Conservation (phyloP, 2,888 invertebrate genomes). For the Pyralis farinalis region DNA sequence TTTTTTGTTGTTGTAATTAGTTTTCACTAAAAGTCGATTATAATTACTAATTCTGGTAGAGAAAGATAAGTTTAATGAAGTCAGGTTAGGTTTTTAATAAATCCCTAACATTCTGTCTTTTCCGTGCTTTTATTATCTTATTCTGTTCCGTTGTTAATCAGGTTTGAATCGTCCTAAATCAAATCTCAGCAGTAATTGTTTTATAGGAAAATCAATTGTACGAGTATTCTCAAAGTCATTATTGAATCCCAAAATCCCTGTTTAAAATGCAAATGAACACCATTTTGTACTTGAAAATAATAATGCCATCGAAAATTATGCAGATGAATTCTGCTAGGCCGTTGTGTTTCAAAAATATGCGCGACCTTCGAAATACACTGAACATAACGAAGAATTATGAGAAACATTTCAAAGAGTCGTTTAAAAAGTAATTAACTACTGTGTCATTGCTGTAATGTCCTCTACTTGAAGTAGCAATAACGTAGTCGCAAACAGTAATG, state of each 20-base stretch:
- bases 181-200: neutral
- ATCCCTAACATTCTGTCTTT: too few species aligned
- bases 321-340: neutral
- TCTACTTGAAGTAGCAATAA: neutral
- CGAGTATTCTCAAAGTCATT: neutral
- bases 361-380: slow-evolving; percentile 2
- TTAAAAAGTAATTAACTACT: slow-evolving; percentile 6
- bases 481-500: neutral
- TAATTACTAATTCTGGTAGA: too few species aligned
- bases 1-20: too few species aligned
- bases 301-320: slow-evolving; percentile 2
- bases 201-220: neutral
- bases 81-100: too few species aligned
- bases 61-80: too few species aligned
- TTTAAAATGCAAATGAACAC: slow-evolving; percentile 3
- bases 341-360: slow-evolving; percentile 2
- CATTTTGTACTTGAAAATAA: slow-evolving; percentile 5
- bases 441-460: neutral
- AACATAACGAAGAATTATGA: slow-evolving; percentile 1
- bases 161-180: neutral
- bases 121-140: too few species aligned
- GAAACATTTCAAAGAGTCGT: slow-evolving; percentile 3
- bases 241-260: slow-evolving; percentile 2
- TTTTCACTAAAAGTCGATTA: too few species aligned
- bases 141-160: too few species aligned